Conservation (phyloP, 2,797 vertebrate genomes). For the Nannoperca australis region DNA sequence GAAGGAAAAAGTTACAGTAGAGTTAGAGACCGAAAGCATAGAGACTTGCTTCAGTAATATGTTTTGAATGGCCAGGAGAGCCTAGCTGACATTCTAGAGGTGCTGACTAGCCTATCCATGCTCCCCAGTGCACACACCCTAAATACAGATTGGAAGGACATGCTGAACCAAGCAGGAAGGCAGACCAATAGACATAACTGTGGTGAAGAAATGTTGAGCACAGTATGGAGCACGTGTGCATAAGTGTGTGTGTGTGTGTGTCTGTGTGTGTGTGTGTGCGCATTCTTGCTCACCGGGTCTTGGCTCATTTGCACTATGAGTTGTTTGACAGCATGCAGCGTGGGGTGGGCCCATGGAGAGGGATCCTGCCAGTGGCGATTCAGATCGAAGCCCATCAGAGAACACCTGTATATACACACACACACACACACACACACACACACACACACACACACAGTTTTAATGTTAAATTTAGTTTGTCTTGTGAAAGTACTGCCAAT, state of each 20-base stretch:
- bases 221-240: conserved; percentile 27
- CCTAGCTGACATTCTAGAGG: conserved; percentile 78
- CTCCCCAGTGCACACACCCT: conserved; percentile 62
- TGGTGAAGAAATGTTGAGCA: conserved; percentile 39
- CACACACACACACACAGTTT: conserved; percentile 26
- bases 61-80: conserved; percentile 78
- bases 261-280: conserved; percentile 34
- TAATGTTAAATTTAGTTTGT: not conserved
- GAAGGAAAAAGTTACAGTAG: conserved; percentile 68
- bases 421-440: conserved; percentile 33
- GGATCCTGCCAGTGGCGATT: conserved; percentile 98
- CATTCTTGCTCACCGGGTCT: conserved; percentile 88
- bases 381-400: conserved; percentile 97
- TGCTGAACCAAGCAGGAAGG: conserved; percentile 76
- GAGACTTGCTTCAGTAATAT: conserved; percentile 71
- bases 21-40: conserved; percentile 56
- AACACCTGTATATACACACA: conserved; percentile 86
- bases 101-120: conserved; percentile 71
- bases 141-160: conserved; percentile 66
- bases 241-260: conserved; percentile 19
- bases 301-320: conserved; percentile 96
- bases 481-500: not conserved
- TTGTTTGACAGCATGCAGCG: conserved; percentile 94
- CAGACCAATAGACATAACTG: conserved; percentile 46
- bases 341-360: conserved; percentile 96